phyloP scores from a whole-genome alignment of 2,888 invertebrate species.

The Linnaemya vulpina region DNA sequence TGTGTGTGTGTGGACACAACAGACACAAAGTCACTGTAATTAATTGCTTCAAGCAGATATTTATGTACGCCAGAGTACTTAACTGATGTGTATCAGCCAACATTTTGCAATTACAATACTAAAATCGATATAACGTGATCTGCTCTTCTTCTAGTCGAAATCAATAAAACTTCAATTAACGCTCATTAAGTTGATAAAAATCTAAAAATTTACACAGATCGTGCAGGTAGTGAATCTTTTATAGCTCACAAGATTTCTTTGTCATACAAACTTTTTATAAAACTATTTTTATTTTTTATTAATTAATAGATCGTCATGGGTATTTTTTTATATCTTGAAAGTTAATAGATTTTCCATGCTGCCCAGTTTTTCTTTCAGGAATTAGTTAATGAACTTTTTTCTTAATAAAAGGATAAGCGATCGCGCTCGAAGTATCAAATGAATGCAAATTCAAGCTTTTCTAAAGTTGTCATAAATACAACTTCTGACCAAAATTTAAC shows the following conservation, averaged over 20 bases:
- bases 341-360: no score
- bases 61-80: constrained; percentile 8
- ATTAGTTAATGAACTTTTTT: no score
- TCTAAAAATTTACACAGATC: constrained; percentile 19
- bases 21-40: constrained; percentile 37
- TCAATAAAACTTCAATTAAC: constrained; percentile 69
- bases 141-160: constrained; percentile 14
- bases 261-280: background rate
- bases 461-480: no score
- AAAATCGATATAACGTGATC: constrained; percentile 16
- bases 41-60: constrained; percentile 37
- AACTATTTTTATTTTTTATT: background rate
- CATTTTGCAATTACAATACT: constrained; percentile 35
- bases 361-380: no score
- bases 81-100: constrained; percentile 5
- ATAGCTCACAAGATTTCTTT: background rate
- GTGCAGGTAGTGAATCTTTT: background rate
- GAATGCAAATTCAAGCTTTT: no score
- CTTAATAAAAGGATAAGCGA: no score
- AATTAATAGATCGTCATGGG: background rate
- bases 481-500: no score
- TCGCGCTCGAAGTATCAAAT: no score
- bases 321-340: no score
- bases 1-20: constrained; percentile 34
- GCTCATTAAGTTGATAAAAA: constrained; percentile 50